A percentile compares a stretch with the other conserved stretches of the same genome.
Evolutionary conservation across 2,888 invertebrate species (phyloP).

Genomic region (Clunio marinus): DNA sequence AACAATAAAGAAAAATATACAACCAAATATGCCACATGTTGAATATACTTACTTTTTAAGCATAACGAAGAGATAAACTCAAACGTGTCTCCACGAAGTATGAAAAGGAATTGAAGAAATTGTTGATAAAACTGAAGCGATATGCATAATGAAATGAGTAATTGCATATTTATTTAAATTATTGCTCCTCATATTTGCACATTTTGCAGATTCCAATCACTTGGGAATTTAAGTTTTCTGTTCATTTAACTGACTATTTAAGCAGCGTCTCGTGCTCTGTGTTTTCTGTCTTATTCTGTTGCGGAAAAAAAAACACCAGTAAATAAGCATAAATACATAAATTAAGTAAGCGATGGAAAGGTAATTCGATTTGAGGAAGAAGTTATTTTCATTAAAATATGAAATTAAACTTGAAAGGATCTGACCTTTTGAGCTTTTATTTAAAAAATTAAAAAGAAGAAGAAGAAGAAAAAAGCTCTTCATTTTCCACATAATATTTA

Average conservation of each 20-base stretch:
- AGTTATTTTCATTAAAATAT: no score
- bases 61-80: not conserved
- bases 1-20: not conserved
- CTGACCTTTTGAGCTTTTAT: no score
- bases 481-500: not conserved
- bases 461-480: no score
- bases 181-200: constrained; percentile 39
- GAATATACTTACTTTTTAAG: not conserved
- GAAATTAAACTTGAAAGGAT: no score
- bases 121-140: constrained; percentile 35
- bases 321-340: not conserved
- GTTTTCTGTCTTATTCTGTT: not conserved
- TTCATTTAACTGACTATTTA: not conserved
- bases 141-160: constrained; percentile 39
- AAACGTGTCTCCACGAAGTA: constrained; percentile 1
- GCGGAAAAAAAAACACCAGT: not conserved
- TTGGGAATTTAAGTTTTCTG: constrained; percentile 5
- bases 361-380: not conserved
- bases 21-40: constrained; percentile 37
- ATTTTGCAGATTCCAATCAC: constrained; percentile 30
- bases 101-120: not conserved
- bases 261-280: not conserved
- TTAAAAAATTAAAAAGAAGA: no score
- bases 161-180: constrained; percentile 39
- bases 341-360: not conserved